Evolutionary conservation across 1,140 invertebrate species (phyloP), one percentile per base, ranked within the genome.

Genomic region (Littorina saxatilis): DNA sequence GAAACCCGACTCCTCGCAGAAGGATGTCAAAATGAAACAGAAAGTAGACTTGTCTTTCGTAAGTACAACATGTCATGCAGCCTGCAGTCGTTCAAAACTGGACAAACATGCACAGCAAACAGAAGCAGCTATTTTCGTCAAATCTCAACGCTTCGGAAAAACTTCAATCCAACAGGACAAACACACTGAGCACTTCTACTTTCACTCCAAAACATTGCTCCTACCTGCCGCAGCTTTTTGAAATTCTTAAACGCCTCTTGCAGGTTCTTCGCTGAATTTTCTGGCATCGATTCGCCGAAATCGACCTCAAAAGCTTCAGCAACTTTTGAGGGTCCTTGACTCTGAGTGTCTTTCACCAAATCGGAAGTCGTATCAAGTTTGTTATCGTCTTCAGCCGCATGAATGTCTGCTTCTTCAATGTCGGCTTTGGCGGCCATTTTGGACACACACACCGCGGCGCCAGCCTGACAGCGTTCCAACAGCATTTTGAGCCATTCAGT

Each of bases 181-280:
- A 47, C 43, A 47, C 43, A 47, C 43, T 5, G 17, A 47, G 17
- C 43, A 47, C 43, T 47, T 47, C 43, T 47, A 47, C n/a, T 20
- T 58, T 5, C 55, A 58, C 55, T 58, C 55, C 55, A 58, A 58
- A 58, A 7, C 13, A 52, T 20, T 47, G 43, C 5, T 58, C 55
- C 55, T 58, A 58, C 55, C 55, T 58, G 55, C 5, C 55, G 55
- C 23, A 23, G 55, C n/a, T 58, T 58, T 58, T 58, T 58, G n/a
- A 58, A 58, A 15, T 58, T 58, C 55, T 58, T 58, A 58, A n/a
- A 27, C 20, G 20, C 55, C n/a, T 58, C 55, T 27, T 58, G 55
- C 55, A 58, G 20, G n/a, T 58, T 58, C 15, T 58, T 58, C 23
- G 55, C 7, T 15, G 17, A 7, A 15, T 58, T 58, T 58, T 58